These are phyloP conservation scores for Brachionichthys hirsutus DNA, from an alignment of 2,113 vertebrate species.

Conservation along the genomic window DNA sequence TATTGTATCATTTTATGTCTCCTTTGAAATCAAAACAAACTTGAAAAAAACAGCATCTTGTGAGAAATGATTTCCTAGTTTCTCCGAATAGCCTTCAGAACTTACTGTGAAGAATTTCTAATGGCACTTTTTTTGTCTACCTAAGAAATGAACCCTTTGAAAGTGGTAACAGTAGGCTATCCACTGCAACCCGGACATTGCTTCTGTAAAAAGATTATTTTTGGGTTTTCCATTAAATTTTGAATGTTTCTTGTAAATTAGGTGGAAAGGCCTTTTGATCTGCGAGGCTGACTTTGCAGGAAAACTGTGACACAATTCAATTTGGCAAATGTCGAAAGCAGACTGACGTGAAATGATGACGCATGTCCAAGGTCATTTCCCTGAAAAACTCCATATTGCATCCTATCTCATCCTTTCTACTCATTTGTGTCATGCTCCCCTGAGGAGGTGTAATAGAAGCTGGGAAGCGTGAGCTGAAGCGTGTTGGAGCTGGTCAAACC, in stretches of 20 bases:
- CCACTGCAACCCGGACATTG: no score
- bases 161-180: neutral
- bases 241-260: neutral
- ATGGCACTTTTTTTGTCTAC: neutral
- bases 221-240: neutral
- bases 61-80: no score
- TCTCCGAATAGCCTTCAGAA: no score
- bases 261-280: neutral
- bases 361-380: neutral
- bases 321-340: slow-evolving; percentile 3
- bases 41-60: no score
- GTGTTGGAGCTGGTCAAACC: slow-evolving; percentile 64
- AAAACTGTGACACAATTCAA: neutral
- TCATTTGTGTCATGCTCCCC: slow-evolving; percentile 39
- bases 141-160: neutral
- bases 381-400: slow-evolving; percentile 1
- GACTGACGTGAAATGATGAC: neutral
- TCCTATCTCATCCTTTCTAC: slow-evolving; percentile 30
- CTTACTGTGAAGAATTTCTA: neutral
- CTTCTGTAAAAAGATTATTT: no score
- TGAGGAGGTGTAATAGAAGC: slow-evolving; percentile 36
- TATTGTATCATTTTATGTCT: neutral
- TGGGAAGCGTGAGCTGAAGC: slow-evolving; percentile 41
- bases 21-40: neutral
- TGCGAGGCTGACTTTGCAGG: neutral